Percentiles rank a stretch among this genome's conserved stretches.
Evolutionary conservation across 92 coral and sea anemone genomes (phyloP).

Genomic region (Actinernus sp.): DNA sequence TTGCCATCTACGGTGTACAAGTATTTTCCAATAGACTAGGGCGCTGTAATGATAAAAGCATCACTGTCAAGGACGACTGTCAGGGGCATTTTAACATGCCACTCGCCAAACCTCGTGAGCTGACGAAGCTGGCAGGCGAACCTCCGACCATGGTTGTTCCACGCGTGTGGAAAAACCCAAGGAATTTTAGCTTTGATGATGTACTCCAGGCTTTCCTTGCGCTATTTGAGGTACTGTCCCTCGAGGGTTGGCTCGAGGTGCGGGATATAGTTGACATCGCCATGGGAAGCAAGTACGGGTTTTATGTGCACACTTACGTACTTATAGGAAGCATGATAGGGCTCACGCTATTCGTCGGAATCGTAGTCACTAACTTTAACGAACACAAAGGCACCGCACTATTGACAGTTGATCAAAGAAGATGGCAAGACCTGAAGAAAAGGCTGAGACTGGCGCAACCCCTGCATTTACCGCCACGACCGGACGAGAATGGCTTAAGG

Average conservation of each 20-base stretch:
- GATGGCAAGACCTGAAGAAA: conserved; percentile 98
- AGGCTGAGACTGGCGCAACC: conserved; percentile 95
- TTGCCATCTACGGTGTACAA: conserved; percentile 99
- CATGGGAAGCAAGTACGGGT: conserved; percentile 59
- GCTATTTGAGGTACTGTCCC: conserved; percentile 91
- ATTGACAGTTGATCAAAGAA: conserved; percentile 95
- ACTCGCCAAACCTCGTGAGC: conserved; percentile 78
- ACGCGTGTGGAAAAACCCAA: conserved; percentile 94
- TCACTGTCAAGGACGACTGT: conserved; percentile 35
- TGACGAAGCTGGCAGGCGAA: conserved; percentile 57
- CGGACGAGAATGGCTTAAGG: conserved; percentile 83
- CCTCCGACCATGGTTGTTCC: conserved; percentile 75
- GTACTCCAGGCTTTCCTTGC: conserved; percentile 87
- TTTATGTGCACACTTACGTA: conserved; percentile 93
- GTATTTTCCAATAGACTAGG: conserved; percentile 84
- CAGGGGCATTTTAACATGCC: conserved; percentile 66
- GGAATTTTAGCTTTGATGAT: conserved; percentile 89
- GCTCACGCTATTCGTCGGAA: conserved; percentile 93
- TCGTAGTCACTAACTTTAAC: conserved; percentile 94
- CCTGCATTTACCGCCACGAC: conserved; percentile 94
- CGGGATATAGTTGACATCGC: conserved; percentile 66
- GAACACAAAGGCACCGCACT: conserved; percentile 98
- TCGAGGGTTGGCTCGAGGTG: conserved; percentile 98
- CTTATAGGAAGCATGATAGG: conserved; percentile 97
- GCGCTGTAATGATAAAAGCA: conserved; percentile 77